Evolutionary conservation across 2,797 vertebrate genomes (phyloP).

Genomic region (Sciurus carolinensis): DNA sequence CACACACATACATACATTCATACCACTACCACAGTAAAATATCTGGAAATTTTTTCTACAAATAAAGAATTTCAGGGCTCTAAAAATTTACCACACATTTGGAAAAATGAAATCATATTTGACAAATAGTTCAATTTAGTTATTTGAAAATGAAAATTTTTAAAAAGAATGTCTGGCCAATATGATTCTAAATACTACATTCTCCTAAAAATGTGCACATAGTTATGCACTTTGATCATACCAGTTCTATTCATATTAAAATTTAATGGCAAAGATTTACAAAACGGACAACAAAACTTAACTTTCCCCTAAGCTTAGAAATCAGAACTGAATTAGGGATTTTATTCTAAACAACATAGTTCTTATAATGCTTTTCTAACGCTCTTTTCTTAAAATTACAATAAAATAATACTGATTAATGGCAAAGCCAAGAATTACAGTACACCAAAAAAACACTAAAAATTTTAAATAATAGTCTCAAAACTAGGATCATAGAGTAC

Average conservation of each 20-base stretch:
- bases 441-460: slow-evolving; percentile 12
- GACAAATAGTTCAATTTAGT: slow-evolving; percentile 33
- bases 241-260: slow-evolving; percentile 39
- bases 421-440: background rate
- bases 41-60: slow-evolving; percentile 64
- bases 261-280: slow-evolving; percentile 21
- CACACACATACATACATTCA: background rate
- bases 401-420: slow-evolving; percentile 21
- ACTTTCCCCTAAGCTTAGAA: slow-evolving; percentile 22
- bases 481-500: background rate
- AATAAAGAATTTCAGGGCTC: slow-evolving; percentile 37
- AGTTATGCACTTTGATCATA: background rate
- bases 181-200: background rate
- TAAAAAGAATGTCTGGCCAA: background rate
- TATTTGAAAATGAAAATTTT: slow-evolving; percentile 63
- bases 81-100: slow-evolving; percentile 59
- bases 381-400: slow-evolving; percentile 44
- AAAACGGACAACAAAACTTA: background rate
- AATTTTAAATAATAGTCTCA: slow-evolving; percentile 37
- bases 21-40: slow-evolving; percentile 27
- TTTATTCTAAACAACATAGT: slow-evolving; percentile 28
- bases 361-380: slow-evolving; percentile 21
- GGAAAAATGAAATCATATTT: slow-evolving; percentile 63
- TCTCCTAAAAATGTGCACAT: background rate
- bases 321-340: slow-evolving; percentile 10